phyloP scores from a whole-genome alignment of 2,888 invertebrate genomes.

The Habrosyne pyritoides region DNA sequence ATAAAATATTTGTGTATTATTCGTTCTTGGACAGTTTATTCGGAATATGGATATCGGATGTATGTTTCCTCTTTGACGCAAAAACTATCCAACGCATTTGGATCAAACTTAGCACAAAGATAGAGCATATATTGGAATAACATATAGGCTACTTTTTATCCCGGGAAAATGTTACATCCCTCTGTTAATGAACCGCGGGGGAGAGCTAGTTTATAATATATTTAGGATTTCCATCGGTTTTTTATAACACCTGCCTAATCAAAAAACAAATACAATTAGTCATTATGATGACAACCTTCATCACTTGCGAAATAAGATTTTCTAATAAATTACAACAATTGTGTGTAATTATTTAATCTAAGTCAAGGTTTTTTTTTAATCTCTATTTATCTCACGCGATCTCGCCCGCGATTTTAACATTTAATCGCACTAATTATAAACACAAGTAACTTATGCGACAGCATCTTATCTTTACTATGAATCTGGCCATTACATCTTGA shows the following conservation, averaged over 20 bases:
- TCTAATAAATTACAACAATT: neutral
- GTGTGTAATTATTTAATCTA: neutral
- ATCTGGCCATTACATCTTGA: neutral
- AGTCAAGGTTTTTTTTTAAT: constrained; percentile 7
- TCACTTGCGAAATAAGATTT: neutral
- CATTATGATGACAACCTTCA: neutral
- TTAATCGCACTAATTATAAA: constrained; percentile 9
- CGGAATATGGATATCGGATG: too few relatives aligned
- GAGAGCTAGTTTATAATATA: too few relatives aligned
- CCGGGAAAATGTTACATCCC: too few relatives aligned
- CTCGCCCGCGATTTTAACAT: constrained; percentile 10
- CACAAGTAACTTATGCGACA: constrained; percentile 9
- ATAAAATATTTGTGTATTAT: too few relatives aligned
- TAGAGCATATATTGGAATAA: too few relatives aligned
- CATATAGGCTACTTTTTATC: too few relatives aligned
- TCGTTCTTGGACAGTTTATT: too few relatives aligned
- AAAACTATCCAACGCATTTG: too few relatives aligned
- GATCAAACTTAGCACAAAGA: too few relatives aligned
- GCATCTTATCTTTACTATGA: neutral
- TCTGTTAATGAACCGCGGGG: too few relatives aligned
- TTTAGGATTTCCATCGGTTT: too few relatives aligned
- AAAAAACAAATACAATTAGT: neutral
- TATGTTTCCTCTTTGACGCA: too few relatives aligned
- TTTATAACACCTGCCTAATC: neutral
- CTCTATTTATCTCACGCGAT: constrained; percentile 12